Percentiles rank a stretch among this genome's conserved stretches.
These are phyloP conservation scores for Rafetus swinhoei DNA, from an alignment of 2,113 vertebrate genomes.

Conservation along the genomic window DNA sequence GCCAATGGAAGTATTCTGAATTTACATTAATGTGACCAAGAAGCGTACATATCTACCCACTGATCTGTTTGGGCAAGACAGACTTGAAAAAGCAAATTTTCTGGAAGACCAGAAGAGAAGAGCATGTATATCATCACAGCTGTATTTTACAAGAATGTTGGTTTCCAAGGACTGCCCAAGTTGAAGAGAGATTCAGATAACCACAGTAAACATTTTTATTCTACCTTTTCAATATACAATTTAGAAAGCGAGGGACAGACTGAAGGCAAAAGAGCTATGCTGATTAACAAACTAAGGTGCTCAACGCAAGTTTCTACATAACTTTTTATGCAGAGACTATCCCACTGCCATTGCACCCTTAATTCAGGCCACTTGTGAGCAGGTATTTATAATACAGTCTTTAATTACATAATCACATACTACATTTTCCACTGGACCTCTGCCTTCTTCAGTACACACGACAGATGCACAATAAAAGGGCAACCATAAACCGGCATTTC, in stretches of 20 bases:
- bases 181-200: slow-evolving; percentile 12
- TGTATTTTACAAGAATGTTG: neutral
- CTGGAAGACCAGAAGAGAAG: slow-evolving; percentile 4
- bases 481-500: neutral
- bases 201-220: neutral
- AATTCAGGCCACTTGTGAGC: neutral
- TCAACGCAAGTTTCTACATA: fast-evolving
- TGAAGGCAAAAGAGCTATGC: neutral
- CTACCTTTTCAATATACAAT: neutral
- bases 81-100: slow-evolving; percentile 12
- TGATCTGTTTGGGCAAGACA: neutral
- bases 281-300: neutral
- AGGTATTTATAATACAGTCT: fast-evolving
- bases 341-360: neutral
- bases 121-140: neutral
- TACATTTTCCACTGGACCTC: neutral
- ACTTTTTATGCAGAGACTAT: fast-evolving
- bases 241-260: neutral
- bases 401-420: neutral
- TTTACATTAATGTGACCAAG: neutral
- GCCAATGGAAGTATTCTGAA: slow-evolving; percentile 39
- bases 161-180: neutral
- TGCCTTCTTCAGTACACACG: neutral
- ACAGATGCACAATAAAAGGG: neutral
- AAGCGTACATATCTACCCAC: neutral